Conservation (phyloP, 2,888 invertebrate genomes). For the Argyresthia goedartella region DNA sequence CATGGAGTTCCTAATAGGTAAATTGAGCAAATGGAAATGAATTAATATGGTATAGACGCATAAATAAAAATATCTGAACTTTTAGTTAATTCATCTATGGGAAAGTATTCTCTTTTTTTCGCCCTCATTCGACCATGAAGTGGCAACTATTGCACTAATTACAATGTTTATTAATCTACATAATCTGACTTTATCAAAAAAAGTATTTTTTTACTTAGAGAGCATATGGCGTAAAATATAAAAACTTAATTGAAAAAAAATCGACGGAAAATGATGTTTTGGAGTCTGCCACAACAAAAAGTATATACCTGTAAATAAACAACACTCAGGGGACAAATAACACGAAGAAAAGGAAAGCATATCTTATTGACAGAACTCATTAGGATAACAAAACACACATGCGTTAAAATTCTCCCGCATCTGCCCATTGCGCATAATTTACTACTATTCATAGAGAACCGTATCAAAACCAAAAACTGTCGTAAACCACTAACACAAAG, state of each 20-base stretch:
- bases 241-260: background rate
- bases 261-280: too few relatives aligned
- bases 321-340: conserved; percentile 39
- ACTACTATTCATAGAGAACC: conserved; percentile 17
- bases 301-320: conserved; percentile 20
- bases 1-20: too few relatives aligned
- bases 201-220: conserved; percentile 12
- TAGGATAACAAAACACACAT: conserved; percentile 65
- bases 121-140: too few relatives aligned
- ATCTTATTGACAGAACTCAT: conserved; percentile 61
- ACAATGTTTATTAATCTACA: conserved; percentile 13
- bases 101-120: too few relatives aligned
- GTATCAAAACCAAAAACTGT: conserved; percentile 20
- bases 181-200: conserved; percentile 5
- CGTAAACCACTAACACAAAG: conserved; percentile 1
- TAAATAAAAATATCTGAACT: too few relatives aligned
- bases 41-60: too few relatives aligned
- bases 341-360: conserved; percentile 34
- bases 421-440: conserved; percentile 41
- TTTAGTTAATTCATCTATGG: too few relatives aligned
- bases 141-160: conserved; percentile 10
- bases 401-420: conserved; percentile 44
- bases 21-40: too few relatives aligned
- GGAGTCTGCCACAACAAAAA: background rate
- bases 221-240: background rate